These are phyloP conservation scores for Onthophagus taurus DNA, from an alignment of 1,140 invertebrate genomes.

Conservation along the genomic window DNA sequence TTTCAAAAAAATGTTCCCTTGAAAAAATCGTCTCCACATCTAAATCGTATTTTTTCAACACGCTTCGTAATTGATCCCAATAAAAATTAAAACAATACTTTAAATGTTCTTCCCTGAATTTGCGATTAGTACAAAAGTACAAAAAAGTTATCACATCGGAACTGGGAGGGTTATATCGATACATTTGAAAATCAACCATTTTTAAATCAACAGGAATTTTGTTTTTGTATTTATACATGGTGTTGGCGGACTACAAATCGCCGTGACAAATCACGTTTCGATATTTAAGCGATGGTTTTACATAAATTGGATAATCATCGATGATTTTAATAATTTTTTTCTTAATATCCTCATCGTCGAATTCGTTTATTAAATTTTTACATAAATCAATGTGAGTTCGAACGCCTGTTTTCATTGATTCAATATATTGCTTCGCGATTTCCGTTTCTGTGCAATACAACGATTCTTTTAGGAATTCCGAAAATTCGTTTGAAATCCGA, in stretches of 20 bases:
- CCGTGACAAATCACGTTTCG: constrained; percentile 33
- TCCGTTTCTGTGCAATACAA: constrained; percentile 9
- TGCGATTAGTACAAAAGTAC: constrained; percentile 30
- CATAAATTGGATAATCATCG: not conserved
- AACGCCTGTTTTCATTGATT: constrained; percentile 5
- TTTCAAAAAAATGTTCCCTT: not conserved
- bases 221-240: constrained; percentile 35
- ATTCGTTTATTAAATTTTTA: not conserved
- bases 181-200: constrained; percentile 44
- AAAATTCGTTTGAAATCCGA: constrained; percentile 4
- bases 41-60: not conserved
- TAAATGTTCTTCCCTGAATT: constrained; percentile 34
- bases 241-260: constrained; percentile 44
- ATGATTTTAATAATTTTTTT: not conserved
- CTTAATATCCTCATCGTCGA: constrained; percentile 4
- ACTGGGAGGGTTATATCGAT: constrained; percentile 41
- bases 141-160: constrained; percentile 40
- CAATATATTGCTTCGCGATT: not conserved
- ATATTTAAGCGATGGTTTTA: constrained; percentile 11
- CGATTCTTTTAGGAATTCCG: constrained; percentile 3
- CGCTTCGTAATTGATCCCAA: not conserved
- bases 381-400: constrained; percentile 10
- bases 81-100: constrained; percentile 21
- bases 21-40: not conserved
- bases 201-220: constrained; percentile 31